phyloP scores from a whole-genome alignment of 1,140 invertebrate species.

The Bombus picipes region DNA sequence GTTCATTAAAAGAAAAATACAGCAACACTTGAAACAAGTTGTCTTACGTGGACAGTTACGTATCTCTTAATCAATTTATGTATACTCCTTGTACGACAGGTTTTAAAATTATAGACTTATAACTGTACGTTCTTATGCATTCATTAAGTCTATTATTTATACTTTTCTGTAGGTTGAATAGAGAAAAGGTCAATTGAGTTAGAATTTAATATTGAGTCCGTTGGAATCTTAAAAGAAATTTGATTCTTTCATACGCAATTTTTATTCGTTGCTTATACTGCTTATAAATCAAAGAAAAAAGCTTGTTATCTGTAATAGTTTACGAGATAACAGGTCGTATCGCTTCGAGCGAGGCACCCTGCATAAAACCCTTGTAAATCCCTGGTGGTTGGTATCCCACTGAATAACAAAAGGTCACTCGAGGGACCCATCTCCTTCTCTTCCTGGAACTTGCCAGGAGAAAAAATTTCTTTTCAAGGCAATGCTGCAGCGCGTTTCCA shows the following conservation, averaged over 20 bases:
- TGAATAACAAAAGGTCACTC: not conserved
- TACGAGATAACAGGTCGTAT: not conserved
- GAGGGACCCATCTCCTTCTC: not conserved
- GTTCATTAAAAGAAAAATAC: no score
- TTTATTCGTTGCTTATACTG: not conserved
- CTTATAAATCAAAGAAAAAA: not conserved
- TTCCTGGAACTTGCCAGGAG: not conserved
- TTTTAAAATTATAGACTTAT: no score
- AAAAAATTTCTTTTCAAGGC: constrained; percentile 48
- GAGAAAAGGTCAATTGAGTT: not conserved
- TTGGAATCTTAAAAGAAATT: not conserved
- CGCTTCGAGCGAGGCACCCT: not conserved
- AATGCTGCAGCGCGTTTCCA: constrained; percentile 41
- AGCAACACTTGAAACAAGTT: no score
- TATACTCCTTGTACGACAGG: no score
- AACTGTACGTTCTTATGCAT: no score
- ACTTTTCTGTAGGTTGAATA: not conserved
- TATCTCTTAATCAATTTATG: no score
- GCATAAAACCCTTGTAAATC: not conserved
- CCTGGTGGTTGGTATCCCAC: not conserved
- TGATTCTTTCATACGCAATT: not conserved
- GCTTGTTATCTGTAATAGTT: not conserved
- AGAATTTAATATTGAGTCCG: not conserved
- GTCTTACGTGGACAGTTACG: no score
- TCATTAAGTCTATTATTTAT: not conserved